Evolutionary conservation across 2,797 vertebrate genomes (phyloP).

Genomic region (Anas capensis): DNA sequence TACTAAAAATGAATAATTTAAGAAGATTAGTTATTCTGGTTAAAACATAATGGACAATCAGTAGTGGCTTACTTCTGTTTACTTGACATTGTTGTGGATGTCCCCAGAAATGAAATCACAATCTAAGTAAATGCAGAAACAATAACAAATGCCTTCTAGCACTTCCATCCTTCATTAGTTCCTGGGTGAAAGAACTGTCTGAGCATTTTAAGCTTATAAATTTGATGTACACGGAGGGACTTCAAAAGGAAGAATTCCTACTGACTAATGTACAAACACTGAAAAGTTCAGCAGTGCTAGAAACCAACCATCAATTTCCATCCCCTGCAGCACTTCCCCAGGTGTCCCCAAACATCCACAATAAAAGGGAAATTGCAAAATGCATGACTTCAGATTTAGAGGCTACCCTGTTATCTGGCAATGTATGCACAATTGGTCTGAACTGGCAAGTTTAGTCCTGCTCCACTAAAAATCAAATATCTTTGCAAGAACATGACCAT

Average conservation of each 20-base stretch:
- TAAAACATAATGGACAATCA: background rate
- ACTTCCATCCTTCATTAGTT: background rate
- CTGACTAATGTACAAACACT: background rate
- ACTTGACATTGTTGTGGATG: background rate
- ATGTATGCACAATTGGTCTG: background rate
- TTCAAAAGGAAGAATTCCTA: background rate
- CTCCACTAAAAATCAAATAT: background rate
- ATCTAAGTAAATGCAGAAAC: background rate
- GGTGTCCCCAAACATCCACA: background rate
- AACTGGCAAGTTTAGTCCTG: background rate
- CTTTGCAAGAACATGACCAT: background rate
- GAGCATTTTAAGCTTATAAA: background rate
- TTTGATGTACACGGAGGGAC: background rate
- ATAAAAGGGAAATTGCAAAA: background rate
- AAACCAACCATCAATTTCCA: background rate
- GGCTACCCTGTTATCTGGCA: background rate
- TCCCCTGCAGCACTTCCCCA: fast-evolving
- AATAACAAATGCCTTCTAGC: background rate
- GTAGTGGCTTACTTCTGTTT: background rate
- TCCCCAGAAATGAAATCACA: background rate
- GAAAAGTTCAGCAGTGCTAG: background rate
- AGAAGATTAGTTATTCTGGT: background rate
- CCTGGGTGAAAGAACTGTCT: background rate
- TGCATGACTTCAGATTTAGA: background rate
- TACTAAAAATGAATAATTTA: background rate